A percentile compares a stretch with the other conserved stretches of the same genome.
phyloP scores from a whole-genome alignment of 2,113 vertebrate species.

The Eubucco bourcierii region DNA sequence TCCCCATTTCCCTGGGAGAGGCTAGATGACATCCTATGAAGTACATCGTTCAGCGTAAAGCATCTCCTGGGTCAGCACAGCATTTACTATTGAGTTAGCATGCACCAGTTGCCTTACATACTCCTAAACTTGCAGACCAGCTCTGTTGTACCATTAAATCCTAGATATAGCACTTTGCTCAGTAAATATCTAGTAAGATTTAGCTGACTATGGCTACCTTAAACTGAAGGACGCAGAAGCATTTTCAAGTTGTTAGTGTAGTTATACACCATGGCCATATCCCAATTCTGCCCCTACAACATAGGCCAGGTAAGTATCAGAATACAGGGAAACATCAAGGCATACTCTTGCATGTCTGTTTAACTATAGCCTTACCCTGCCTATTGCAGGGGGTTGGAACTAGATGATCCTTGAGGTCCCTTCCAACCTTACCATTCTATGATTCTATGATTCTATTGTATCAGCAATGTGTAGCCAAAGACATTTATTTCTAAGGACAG shows the following conservation, averaged over 20 bases:
- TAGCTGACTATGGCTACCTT: neutral
- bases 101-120: neutral
- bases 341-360: neutral
- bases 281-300: neutral
- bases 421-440: too few relatives aligned
- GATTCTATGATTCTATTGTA: too few relatives aligned
- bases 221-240: neutral
- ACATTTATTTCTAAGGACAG: neutral
- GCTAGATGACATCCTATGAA: neutral
- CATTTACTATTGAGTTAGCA: neutral
- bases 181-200: fast-evolving
- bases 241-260: neutral
- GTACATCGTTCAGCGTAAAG: neutral
- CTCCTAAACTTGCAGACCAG: neutral
- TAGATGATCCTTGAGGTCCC: too few relatives aligned
- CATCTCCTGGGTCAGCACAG: neutral
- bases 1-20: neutral
- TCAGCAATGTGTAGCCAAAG: neutral
- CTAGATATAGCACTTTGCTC: neutral
- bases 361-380: neutral
- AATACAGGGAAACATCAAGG: neutral
- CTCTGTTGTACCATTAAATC: neutral
- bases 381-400: too few relatives aligned
- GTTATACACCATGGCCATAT: fast-evolving
- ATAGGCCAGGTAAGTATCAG: neutral